Evolutionary conservation across 2,797 vertebrate species (phyloP).

Genomic region (Gobionotothen gibberifrons): DNA sequence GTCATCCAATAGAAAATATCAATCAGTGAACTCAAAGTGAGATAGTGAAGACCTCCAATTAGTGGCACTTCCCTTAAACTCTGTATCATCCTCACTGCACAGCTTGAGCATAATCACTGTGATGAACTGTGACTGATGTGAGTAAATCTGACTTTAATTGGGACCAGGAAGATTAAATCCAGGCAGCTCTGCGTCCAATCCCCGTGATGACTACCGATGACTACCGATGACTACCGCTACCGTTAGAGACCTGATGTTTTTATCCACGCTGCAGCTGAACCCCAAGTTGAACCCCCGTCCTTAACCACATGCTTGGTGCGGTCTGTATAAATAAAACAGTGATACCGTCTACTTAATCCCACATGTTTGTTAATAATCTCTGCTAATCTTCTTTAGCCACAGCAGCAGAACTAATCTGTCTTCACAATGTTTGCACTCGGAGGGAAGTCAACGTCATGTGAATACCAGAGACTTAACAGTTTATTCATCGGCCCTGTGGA

Average conservation of each 20-base stretch:
- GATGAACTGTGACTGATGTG: constrained; percentile 89
- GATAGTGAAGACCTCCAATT: constrained; percentile 63
- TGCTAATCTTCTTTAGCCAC: constrained; percentile 80
- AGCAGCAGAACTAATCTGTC: constrained; percentile 78
- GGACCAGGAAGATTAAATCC: constrained; percentile 86
- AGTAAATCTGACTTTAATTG: constrained; percentile 89
- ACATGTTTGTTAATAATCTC: constrained; percentile 80
- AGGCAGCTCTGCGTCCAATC: constrained; percentile 56
- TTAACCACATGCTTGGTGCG: constrained; percentile 38
- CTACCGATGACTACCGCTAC: background rate
- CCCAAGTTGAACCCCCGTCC: constrained; percentile 33
- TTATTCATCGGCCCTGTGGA: constrained; percentile 62
- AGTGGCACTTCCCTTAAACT: constrained; percentile 84
- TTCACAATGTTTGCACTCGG: constrained; percentile 71
- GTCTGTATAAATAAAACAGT: constrained; percentile 48
- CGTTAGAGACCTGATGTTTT: constrained; percentile 41
- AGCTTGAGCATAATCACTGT: constrained; percentile 87
- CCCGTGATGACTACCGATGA: constrained; percentile 31
- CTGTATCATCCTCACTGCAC: constrained; percentile 84
- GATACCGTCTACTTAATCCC: constrained; percentile 76
- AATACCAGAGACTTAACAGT: constrained; percentile 60
- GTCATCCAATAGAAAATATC: constrained; percentile 14
- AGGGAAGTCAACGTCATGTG: constrained; percentile 58
- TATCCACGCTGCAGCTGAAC: constrained; percentile 29
- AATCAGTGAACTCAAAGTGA: constrained; percentile 45